These are phyloP conservation scores for Arctia plantaginis DNA, from an alignment of 2,888 invertebrate species.

Conservation along the genomic window DNA sequence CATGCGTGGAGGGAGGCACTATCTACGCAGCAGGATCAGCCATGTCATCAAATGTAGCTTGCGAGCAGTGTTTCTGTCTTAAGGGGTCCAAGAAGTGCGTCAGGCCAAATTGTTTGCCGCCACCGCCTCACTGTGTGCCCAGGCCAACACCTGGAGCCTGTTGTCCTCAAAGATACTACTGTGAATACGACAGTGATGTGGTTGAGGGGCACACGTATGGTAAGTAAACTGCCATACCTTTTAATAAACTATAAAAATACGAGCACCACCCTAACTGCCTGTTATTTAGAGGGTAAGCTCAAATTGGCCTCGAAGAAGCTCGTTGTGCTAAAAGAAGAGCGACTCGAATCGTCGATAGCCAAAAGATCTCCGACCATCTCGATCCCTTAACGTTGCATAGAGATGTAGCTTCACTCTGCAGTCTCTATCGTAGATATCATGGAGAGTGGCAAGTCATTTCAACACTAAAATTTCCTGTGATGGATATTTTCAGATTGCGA, in stretches of 20 bases:
- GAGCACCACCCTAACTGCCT: too few relatives aligned
- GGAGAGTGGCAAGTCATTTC: too few relatives aligned
- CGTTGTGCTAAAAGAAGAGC: too few relatives aligned
- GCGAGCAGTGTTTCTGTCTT: constrained; percentile 95
- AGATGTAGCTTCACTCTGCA: too few relatives aligned
- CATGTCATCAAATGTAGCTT: constrained; percentile 91
- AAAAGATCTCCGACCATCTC: too few relatives aligned
- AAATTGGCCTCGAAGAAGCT: too few relatives aligned
- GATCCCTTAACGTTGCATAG: too few relatives aligned
- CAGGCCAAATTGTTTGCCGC: constrained; percentile 92
- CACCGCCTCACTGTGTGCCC: constrained; percentile 90
- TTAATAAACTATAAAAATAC: not conserved
- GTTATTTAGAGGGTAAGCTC: too few relatives aligned
- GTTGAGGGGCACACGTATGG: constrained; percentile 23
- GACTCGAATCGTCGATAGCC: too few relatives aligned
- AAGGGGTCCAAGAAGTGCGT: constrained; percentile 91
- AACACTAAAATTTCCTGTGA: not conserved
- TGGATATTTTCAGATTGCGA: constrained; percentile 87
- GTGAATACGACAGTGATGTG: constrained; percentile 53
- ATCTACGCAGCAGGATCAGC: constrained; percentile 93
- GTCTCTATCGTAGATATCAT: too few relatives aligned
- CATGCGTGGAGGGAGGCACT: constrained; percentile 90
- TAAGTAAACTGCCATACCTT: constrained; percentile 12
- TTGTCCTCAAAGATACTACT: constrained; percentile 94
- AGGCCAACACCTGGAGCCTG: constrained; percentile 89